These are phyloP conservation scores for Ramazzottius varieornatus DNA, from an alignment of 2,888 invertebrate species.

Conservation along the genomic window DNA sequence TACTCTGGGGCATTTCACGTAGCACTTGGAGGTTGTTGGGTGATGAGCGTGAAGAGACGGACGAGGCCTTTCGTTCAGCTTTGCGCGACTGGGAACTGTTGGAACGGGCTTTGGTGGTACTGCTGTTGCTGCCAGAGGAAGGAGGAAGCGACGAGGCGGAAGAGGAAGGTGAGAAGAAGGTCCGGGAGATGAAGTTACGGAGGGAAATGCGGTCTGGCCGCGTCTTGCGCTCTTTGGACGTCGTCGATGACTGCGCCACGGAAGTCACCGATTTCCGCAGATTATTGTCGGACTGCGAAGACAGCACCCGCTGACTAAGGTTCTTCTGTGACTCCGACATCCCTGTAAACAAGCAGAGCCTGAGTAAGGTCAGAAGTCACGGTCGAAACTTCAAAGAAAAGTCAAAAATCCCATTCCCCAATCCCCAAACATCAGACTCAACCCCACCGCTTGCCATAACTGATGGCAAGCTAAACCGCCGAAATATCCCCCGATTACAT, in stretches of 20 bases:
- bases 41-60: not conserved
- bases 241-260: not conserved
- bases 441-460: too few relatives aligned
- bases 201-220: not conserved
- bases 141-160: not conserved
- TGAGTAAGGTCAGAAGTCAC: too few relatives aligned
- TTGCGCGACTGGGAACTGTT: not conserved
- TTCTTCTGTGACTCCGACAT: too few relatives aligned
- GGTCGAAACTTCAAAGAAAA: too few relatives aligned
- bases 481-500: too few relatives aligned
- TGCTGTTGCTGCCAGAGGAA: not conserved
- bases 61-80: not conserved
- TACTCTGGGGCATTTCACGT: not conserved
- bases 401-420: too few relatives aligned
- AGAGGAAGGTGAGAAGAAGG: not conserved
- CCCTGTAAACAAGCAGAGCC: too few relatives aligned
- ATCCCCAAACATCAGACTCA: too few relatives aligned
- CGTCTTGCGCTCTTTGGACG: not conserved
- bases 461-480: too few relatives aligned
- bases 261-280: not conserved
- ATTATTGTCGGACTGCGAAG: not conserved
- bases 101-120: not conserved
- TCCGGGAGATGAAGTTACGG: constrained; percentile 1
- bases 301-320: too few relatives aligned
- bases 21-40: not conserved